phyloP scores from a whole-genome alignment of 2,113 vertebrate genomes.

The Micronisus gabar region DNA sequence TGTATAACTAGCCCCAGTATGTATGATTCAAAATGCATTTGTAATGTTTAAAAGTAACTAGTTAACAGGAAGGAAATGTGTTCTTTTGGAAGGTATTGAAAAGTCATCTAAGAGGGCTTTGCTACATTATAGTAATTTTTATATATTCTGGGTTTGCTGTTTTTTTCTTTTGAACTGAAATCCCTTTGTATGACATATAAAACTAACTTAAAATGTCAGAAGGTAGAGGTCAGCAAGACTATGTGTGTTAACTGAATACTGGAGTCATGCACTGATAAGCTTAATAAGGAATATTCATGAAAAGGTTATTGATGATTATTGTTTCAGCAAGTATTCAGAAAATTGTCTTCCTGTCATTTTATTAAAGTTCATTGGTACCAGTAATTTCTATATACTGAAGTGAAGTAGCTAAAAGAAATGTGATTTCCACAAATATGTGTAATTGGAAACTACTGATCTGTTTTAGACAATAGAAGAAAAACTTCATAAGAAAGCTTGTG shows the following conservation, averaged over 20 bases:
- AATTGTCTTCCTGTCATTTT: not conserved
- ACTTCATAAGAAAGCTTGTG: not conserved
- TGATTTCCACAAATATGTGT: not conserved
- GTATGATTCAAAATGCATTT: not conserved
- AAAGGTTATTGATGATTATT: not conserved
- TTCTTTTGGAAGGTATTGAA: not conserved
- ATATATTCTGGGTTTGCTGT: not conserved
- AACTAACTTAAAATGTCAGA: constrained; percentile 14
- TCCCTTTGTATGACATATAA: not conserved
- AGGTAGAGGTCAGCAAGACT: not conserved
- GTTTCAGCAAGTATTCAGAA: not conserved
- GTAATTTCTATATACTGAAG: not conserved
- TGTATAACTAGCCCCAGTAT: not conserved
- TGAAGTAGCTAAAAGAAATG: not conserved
- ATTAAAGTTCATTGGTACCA: constrained; percentile 2
- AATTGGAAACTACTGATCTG: not conserved
- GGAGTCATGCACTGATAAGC: not conserved
- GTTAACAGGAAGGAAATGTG: not conserved
- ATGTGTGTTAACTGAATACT: not conserved
- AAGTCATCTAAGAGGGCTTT: not conserved
- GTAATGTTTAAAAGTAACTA: not conserved
- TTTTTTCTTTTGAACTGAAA: not conserved
- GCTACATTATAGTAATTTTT: not conserved
- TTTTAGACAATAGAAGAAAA: not conserved
- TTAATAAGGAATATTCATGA: not conserved